Percentiles rank a stretch among this genome's conserved stretches.
Evolutionary conservation across 2,113 vertebrate genomes (phyloP).

Genomic region (Forbesichthys agassizii): DNA sequence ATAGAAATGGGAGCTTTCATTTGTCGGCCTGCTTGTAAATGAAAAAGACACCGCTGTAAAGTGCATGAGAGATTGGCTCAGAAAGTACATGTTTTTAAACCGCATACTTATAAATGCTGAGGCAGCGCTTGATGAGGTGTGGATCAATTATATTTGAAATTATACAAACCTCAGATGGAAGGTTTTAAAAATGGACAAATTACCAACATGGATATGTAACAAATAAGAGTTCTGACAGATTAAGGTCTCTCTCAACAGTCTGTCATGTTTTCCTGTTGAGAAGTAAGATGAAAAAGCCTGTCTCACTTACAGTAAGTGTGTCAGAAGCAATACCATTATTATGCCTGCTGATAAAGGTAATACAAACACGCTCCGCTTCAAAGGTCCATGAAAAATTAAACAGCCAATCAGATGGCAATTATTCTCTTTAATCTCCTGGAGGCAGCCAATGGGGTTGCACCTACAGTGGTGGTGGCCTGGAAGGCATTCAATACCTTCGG

Average conservation of each 20-base stretch:
- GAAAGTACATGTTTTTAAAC: no score
- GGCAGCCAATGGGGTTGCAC: slow-evolving; percentile 79
- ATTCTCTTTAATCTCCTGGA: slow-evolving; percentile 82
- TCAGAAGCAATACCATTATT: slow-evolving; percentile 68
- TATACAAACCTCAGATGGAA: no score
- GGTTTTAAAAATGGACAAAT: background rate
- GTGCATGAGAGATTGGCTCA: no score
- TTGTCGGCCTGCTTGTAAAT: no score
- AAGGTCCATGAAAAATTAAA: slow-evolving; percentile 79
- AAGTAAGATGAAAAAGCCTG: slow-evolving; percentile 37
- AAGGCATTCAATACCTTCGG: slow-evolving; percentile 58
- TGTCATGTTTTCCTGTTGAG: slow-evolving; percentile 1
- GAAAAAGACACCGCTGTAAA: no score
- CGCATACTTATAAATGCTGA: no score
- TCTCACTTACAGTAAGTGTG: slow-evolving; percentile 58
- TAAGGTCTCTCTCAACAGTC: background rate
- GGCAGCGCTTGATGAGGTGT: no score
- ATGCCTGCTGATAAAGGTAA: slow-evolving; percentile 71
- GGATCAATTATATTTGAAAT: no score
- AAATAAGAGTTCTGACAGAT: background rate
- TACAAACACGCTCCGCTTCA: slow-evolving; percentile 68
- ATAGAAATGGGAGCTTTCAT: no score
- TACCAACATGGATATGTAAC: background rate
- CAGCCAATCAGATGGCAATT: slow-evolving; percentile 81
- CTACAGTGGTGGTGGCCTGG: slow-evolving; percentile 66